Evolutionary conservation across 2,113 vertebrate species (phyloP), one percentile per base, ranked within the genome.

Genomic region (Burhinus oedicnemus): DNA sequence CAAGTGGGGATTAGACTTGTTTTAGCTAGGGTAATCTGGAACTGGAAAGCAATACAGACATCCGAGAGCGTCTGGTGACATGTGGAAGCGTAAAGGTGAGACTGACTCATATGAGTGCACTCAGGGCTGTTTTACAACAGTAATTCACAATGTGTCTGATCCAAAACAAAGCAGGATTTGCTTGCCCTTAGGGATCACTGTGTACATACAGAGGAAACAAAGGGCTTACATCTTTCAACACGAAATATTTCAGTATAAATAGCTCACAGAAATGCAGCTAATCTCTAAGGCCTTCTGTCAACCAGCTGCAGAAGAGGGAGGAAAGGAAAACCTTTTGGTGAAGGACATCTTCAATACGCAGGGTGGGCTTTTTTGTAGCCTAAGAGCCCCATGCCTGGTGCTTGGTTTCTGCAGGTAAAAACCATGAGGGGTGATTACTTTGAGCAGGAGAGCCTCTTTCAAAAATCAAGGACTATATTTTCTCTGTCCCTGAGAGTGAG

Each of bases 81-180:
- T 87, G 87, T 83, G 78, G 89, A 90, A 95, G 47, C 1, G 0
- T 84, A 87, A 89, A 96, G 96, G 96, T 97, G 94, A 95, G 93
- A 89, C 65, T 91, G 95, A 96, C 89, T 96, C 94, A 94, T 83
- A 27, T 42, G 76, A 91, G 54, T 74, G 66, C 70, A 69, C 65
- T 95, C 0, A 1, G 32, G 45, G 89, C 61, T 6, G 2, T 79
- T 95, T 96, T 87, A 94, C 89, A 93, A 27, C 69, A 76, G 76
- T 68, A 93, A 87, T 92, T 96, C 76, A 68, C 65, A 54, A n/a
- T 9, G 42, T n/a, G 87, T 95, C 77, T 83, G 77, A 90, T 95
- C 70, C 93, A 95, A 95, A 96, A 92, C 88, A 97, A 96, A 94
- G 96, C 51, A 96, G 94, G 92, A 92, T 97, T 96, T 97, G 38